phyloP scores from a whole-genome alignment of 2,113 vertebrate genomes.

The Eidolon helvum region DNA sequence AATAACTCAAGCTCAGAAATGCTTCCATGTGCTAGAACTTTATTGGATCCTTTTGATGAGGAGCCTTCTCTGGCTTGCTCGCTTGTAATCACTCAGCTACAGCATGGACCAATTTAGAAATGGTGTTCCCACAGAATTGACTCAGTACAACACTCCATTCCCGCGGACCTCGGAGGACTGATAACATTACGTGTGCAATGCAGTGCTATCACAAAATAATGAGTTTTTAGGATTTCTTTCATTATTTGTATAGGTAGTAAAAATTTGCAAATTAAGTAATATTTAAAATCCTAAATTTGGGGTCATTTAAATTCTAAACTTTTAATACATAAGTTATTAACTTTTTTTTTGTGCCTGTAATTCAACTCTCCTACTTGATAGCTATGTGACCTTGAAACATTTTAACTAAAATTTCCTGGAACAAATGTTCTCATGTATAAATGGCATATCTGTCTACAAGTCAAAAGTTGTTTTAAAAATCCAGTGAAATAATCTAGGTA shows the following conservation, averaged over 20 bases:
- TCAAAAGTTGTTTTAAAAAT: neutral
- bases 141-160: neutral
- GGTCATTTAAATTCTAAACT: neutral
- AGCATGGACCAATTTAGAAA: slow-evolving; percentile 58
- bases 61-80: neutral
- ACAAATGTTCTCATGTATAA: neutral
- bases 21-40: slow-evolving; percentile 39
- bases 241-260: neutral
- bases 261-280: slow-evolving; percentile 8
- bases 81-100: slow-evolving; percentile 17
- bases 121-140: slow-evolving; percentile 44
- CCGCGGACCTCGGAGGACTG: slow-evolving; percentile 8
- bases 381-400: neutral
- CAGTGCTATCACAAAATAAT: neutral
- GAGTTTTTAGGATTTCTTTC: neutral
- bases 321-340: neutral
- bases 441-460: neutral
- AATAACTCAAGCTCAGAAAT: slow-evolving; percentile 53
- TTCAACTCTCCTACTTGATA: neutral
- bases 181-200: neutral
- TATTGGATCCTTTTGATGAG: neutral
- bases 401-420: neutral
- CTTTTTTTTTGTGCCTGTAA: neutral
- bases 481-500: neutral
- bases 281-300: neutral